phyloP scores from a whole-genome alignment of 2,888 invertebrate genomes.

The Polyommatus icarus region DNA sequence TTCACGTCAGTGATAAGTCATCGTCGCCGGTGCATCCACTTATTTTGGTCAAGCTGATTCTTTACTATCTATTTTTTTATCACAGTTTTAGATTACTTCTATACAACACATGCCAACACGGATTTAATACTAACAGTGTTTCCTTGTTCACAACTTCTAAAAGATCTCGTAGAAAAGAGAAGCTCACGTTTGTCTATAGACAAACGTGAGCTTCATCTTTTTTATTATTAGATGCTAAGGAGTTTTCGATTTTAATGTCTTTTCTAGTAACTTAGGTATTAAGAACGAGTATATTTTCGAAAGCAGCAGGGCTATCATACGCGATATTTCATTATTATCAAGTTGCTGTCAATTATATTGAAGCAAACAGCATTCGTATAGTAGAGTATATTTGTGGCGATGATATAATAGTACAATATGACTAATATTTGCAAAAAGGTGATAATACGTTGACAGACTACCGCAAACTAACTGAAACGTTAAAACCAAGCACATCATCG shows the following conservation, averaged over 20 bases:
- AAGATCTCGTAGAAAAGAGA: too few relatives aligned
- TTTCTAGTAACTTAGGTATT: neutral
- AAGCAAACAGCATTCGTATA: neutral
- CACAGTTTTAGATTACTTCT: neutral
- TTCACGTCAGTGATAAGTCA: conserved; percentile 14
- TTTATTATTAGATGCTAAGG: neutral
- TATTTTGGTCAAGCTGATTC: conserved; percentile 1
- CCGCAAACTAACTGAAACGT: conserved; percentile 1
- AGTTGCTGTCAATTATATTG: conserved; percentile 1
- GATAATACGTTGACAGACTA: conserved; percentile 6
- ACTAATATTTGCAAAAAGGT: conserved; percentile 17
- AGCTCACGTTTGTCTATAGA: neutral
- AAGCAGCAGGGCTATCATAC: neutral
- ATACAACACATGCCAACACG: neutral
- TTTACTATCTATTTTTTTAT: neutral
- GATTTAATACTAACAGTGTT: neutral
- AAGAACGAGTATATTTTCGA: neutral
- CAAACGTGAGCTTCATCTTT: neutral
- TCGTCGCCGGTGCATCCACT: neutral
- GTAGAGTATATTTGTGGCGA: neutral
- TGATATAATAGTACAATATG: conserved; percentile 15
- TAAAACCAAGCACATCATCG: neutral
- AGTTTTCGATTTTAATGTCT: neutral
- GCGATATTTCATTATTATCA: conserved; percentile 17
- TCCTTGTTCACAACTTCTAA: neutral